Evolutionary conservation across 2,888 invertebrate genomes (phyloP).

Genomic region (Napeogenes inachia): DNA sequence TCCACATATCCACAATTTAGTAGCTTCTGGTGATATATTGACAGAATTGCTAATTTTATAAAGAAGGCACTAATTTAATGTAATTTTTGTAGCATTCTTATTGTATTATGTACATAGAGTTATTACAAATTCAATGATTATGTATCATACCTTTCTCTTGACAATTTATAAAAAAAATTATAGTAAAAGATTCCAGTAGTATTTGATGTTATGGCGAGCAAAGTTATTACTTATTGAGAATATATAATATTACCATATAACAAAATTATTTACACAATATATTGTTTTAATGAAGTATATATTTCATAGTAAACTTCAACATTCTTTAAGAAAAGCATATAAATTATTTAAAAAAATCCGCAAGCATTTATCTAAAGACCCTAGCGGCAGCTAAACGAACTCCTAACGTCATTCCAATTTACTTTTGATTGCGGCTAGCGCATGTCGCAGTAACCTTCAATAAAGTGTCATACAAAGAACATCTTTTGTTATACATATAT

Average conservation of each 20-base stretch:
- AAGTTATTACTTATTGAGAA: too few species aligned
- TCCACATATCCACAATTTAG: not conserved
- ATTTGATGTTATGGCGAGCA: too few species aligned
- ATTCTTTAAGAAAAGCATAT: too few species aligned
- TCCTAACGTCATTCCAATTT: conserved; percentile 5
- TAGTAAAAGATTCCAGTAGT: too few species aligned
- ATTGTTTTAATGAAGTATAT: too few species aligned
- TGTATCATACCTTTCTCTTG: too few species aligned
- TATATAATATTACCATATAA: too few species aligned
- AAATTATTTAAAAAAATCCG: too few species aligned
- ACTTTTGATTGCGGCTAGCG: not conserved
- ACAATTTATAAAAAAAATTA: too few species aligned
- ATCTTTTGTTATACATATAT: not conserved
- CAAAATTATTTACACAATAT: too few species aligned
- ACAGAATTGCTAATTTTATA: conserved; percentile 8
- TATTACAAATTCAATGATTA: too few species aligned
- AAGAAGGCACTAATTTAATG: conserved; percentile 8
- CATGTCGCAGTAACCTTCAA: conserved; percentile 1
- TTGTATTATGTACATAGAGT: not conserved
- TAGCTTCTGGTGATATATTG: not conserved
- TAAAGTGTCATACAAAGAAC: conserved; percentile 4
- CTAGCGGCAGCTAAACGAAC: conserved; percentile 3
- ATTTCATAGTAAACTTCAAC: too few species aligned
- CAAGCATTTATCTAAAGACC: not conserved
- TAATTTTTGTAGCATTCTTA: not conserved